phyloP scores from a whole-genome alignment of 2,113 vertebrate species.

The Paramisgurnus dabryanus region DNA sequence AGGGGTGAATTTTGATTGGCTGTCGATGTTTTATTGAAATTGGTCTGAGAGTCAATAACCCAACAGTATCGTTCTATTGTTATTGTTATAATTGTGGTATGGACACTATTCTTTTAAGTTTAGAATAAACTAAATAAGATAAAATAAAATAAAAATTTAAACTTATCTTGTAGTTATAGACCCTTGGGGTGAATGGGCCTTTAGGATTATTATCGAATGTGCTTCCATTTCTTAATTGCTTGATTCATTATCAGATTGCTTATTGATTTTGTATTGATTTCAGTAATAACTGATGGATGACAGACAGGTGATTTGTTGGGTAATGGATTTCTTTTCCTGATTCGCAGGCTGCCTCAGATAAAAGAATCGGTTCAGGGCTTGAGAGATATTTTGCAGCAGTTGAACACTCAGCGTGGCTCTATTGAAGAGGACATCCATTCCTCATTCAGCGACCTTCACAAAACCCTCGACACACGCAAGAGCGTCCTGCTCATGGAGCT shows the following conservation, averaged over 20 bases:
- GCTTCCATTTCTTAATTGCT: neutral
- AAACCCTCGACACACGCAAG: slow-evolving; percentile 93
- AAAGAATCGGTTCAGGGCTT: slow-evolving; percentile 85
- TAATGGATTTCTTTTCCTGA: slow-evolving; percentile 1
- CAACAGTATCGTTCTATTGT: too few species aligned
- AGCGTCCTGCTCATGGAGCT: slow-evolving; percentile 96
- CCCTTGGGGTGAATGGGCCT: too few species aligned
- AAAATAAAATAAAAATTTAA: too few species aligned
- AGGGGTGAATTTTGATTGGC: too few species aligned
- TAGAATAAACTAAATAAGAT: too few species aligned
- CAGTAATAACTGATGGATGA: neutral
- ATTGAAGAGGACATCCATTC: slow-evolving; percentile 96
- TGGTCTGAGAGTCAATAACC: too few species aligned
- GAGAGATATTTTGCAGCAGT: slow-evolving; percentile 90
- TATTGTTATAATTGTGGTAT: too few species aligned
- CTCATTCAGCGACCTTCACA: slow-evolving; percentile 94
- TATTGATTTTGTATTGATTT: neutral
- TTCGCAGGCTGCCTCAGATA: slow-evolving; percentile 88
- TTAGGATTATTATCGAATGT: neutral
- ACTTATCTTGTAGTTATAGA: too few species aligned
- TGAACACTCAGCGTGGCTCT: slow-evolving; percentile 88
- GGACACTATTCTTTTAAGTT: too few species aligned
- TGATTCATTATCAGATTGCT: slow-evolving; percentile 12
- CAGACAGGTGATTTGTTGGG: neutral
- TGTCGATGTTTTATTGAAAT: too few species aligned